Conservation (phyloP, 2,797 vertebrate genomes). For the Pteronotus mesoamericanus region DNA sequence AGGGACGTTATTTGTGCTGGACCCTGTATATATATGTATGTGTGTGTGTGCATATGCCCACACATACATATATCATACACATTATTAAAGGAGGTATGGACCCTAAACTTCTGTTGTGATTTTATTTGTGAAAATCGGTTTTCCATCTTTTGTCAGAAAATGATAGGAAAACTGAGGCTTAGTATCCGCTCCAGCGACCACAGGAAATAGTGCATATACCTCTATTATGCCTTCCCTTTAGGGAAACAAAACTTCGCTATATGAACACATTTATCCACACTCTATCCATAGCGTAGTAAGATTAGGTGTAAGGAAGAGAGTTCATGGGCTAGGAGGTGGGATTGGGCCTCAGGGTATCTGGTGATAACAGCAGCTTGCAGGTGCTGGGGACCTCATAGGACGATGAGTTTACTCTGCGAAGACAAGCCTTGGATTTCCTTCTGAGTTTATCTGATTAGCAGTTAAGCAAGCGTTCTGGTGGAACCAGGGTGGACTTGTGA, state of each 20-base stretch:
- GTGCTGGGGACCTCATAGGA: rapidly evolving
- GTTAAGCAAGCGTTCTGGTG: neutral
- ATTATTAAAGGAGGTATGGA: neutral
- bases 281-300: neutral
- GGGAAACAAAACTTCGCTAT: neutral
- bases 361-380: neutral
- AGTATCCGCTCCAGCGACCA: neutral
- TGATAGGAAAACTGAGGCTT: neutral
- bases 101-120: neutral
- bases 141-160: neutral
- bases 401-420: neutral
- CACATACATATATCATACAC: neutral
- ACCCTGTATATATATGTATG: neutral
- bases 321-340: neutral
- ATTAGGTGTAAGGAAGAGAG: neutral
- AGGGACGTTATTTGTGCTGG: no score
- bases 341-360: neutral
- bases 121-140: neutral
- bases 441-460: neutral
- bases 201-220: neutral
- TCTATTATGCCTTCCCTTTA: neutral
- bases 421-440: neutral
- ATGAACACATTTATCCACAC: neutral
- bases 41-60: neutral
- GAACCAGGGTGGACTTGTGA: neutral